These are phyloP conservation scores for Candidula unifasciata DNA, from an alignment of 2,888 invertebrate species.

Conservation along the genomic window DNA sequence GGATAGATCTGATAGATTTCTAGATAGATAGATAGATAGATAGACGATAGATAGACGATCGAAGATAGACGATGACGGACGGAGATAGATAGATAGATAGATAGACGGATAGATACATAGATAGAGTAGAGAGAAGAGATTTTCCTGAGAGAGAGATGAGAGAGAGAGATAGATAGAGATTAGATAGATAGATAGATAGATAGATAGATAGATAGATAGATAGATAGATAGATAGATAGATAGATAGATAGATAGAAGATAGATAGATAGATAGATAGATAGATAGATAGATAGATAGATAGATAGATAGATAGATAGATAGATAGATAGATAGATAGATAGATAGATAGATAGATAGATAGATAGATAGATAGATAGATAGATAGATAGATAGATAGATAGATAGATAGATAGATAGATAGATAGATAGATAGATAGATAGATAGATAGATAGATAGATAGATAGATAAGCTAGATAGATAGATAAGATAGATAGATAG, in stretches of 20 bases:
- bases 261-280: background rate
- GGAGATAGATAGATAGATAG: background rate
- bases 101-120: slow-evolving; percentile 17
- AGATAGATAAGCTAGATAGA: background rate
- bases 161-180: slow-evolving; percentile 16
- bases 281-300: slow-evolving; percentile 12
- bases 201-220: background rate
- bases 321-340: background rate
- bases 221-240: slow-evolving; percentile 2
- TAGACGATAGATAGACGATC: background rate
- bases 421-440: background rate
- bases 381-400: too few species aligned
- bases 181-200: background rate
- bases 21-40: slow-evolving; percentile 17
- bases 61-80: background rate
- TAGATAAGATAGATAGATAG: slow-evolving; percentile 10
- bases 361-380: slow-evolving; percentile 14
- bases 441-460: background rate
- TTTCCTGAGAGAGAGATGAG: background rate
- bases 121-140: too few species aligned
- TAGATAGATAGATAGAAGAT: slow-evolving; percentile 12
- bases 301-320: background rate
- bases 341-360: slow-evolving; percentile 5
- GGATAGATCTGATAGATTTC: too few species aligned
- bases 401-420: slow-evolving; percentile 17